Percentiles rank a stretch among this genome's conserved stretches.
These are phyloP conservation scores for Coracopsis vasa DNA, from an alignment of 2,113 vertebrate genomes.

Conservation along the genomic window DNA sequence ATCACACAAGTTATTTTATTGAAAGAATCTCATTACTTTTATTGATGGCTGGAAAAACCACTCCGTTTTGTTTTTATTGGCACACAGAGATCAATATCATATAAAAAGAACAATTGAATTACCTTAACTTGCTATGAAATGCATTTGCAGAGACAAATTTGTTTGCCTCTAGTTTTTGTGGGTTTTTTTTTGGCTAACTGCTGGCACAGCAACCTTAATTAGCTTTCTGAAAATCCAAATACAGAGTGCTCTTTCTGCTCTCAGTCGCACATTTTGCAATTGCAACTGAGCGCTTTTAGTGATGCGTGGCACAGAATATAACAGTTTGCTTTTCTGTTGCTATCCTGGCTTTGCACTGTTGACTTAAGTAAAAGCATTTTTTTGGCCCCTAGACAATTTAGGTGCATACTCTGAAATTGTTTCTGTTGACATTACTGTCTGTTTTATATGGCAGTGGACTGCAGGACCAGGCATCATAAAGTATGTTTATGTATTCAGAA, in stretches of 20 bases:
- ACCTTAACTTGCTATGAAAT: background rate
- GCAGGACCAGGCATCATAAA: background rate
- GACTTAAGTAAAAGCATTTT: conserved; percentile 19
- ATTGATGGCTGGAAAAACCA: background rate
- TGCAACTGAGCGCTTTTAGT: background rate
- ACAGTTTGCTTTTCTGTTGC: conserved; percentile 7
- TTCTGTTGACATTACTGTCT: background rate
- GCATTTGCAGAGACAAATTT: background rate
- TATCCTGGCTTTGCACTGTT: background rate
- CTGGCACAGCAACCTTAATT: background rate
- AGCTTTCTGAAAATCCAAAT: background rate
- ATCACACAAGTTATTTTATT: background rate
- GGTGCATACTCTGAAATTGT: background rate
- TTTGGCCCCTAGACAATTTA: background rate
- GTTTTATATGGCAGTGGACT: background rate
- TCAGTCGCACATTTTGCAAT: background rate
- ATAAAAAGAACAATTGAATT: background rate
- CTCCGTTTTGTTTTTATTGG: background rate
- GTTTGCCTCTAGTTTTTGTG: background rate
- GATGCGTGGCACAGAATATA: background rate
- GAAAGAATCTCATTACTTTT: background rate
- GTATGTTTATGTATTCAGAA: background rate
- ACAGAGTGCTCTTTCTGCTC: background rate
- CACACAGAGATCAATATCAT: background rate
- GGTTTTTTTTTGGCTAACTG: background rate